Evolutionary conservation across 2,888 invertebrate genomes (phyloP).

Genomic region (Hypolimnas misippus): DNA sequence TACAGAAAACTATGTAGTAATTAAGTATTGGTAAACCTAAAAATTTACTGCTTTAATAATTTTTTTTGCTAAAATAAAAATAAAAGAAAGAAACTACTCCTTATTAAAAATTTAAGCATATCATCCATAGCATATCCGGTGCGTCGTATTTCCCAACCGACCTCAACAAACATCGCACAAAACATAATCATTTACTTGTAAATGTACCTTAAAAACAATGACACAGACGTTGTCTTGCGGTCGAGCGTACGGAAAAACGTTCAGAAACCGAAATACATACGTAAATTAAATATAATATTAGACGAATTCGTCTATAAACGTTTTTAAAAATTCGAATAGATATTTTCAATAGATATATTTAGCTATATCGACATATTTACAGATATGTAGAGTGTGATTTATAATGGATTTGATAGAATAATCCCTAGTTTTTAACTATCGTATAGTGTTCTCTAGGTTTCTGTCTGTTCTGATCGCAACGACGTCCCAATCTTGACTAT

Average conservation of each 20-base stretch:
- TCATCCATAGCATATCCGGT: background rate
- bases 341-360: background rate
- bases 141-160: slow-evolving; percentile 11
- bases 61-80: background rate
- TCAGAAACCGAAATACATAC: slow-evolving; percentile 19
- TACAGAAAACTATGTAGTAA: no score
- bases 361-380: slow-evolving; percentile 12
- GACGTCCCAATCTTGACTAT: slow-evolving; percentile 13
- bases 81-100: background rate
- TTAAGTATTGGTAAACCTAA: no score
- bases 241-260: slow-evolving; percentile 12
- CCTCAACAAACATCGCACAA: slow-evolving; percentile 27
- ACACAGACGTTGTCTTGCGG: slow-evolving; percentile 16
- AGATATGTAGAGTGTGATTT: slow-evolving; percentile 20
- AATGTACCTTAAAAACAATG: background rate
- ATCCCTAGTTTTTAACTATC: background rate
- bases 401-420: slow-evolving; percentile 22
- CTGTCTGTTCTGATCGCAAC: slow-evolving; percentile 10
- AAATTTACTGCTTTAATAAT: background rate
- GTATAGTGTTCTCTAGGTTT: background rate
- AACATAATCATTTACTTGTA: slow-evolving; percentile 16
- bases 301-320: slow-evolving; percentile 5
- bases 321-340: slow-evolving; percentile 14
- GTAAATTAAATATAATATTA: slow-evolving; percentile 17
- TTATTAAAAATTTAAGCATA: background rate